Conservation (phyloP, 2,888 invertebrate species). For the Acronicta aceris region DNA sequence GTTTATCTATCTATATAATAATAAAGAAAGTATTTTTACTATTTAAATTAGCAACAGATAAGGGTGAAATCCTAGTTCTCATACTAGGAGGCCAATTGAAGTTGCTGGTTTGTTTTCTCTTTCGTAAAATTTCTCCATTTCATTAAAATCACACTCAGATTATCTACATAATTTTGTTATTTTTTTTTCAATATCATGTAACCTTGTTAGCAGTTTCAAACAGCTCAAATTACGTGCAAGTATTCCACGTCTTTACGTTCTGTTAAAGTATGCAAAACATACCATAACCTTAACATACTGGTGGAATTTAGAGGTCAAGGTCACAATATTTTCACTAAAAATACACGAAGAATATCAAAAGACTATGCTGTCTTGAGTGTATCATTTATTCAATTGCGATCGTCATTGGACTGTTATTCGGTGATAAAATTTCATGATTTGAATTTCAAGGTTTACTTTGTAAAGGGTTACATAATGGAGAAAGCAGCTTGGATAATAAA, state of each 20-base stretch:
- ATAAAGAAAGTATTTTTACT: no score
- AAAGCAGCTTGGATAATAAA: no score
- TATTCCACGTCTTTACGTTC: conserved; percentile 17
- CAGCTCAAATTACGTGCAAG: conserved; percentile 17
- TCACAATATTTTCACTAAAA: conserved; percentile 25
- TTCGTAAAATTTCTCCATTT: no score
- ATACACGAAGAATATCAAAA: conserved; percentile 19
- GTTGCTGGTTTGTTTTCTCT: no score
- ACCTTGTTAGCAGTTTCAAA: neutral
- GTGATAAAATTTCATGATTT: neutral
- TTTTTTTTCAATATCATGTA: no score
- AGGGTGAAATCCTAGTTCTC: no score
- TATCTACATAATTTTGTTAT: no score
- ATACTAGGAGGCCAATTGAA: no score
- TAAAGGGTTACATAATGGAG: no score
- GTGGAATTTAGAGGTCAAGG: conserved; percentile 25
- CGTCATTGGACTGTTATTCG: conserved; percentile 5
- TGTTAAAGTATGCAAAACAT: conserved; percentile 37
- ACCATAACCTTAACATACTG: conserved; percentile 11
- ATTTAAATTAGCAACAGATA: no score
- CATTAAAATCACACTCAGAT: no score
- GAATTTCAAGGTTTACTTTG: neutral
- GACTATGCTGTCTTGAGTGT: conserved; percentile 1
- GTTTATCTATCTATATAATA: no score
- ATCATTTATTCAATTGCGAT: conserved; percentile 30